These are phyloP conservation scores for Cyaniris semiargus DNA, from an alignment of 2,888 invertebrate species.

Conservation along the genomic window DNA sequence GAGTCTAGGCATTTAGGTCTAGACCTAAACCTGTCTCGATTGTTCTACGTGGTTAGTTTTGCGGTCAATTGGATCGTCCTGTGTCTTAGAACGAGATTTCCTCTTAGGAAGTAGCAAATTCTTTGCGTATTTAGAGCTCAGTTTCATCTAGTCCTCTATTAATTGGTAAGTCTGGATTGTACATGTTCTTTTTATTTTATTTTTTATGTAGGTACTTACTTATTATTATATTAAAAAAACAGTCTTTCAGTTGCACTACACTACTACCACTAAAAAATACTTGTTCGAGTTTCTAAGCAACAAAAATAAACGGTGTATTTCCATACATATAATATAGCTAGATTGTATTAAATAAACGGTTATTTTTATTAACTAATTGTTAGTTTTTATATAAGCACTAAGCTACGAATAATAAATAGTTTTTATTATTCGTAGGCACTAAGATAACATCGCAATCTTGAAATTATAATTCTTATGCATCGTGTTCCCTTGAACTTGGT, in stretches of 20 bases:
- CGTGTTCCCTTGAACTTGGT: conserved; percentile 51
- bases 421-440: too few species aligned
- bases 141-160: neutral
- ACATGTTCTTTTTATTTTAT: neutral
- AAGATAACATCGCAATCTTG: conserved; percentile 30
- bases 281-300: neutral
- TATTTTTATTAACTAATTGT: neutral
- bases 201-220: neutral
- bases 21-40: conserved; percentile 7
- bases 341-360: too few species aligned
- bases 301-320: neutral
- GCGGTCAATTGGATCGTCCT: conserved; percentile 24
- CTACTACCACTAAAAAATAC: neutral
- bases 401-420: too few species aligned
- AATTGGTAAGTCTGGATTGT: neutral
- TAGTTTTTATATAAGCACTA: neutral
- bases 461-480: conserved; percentile 33
- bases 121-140: neutral
- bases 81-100: conserved; percentile 19
- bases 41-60: conserved; percentile 17
- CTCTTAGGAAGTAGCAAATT: conserved; percentile 21
- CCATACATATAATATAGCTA: neutral
- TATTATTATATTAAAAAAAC: neutral
- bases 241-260: neutral
- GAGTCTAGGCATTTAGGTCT: neutral